Evolutionary conservation across 2,888 invertebrate genomes (phyloP), one percentile per base, ranked within the genome.

Genomic region (Coenonympha arcania): DNA sequence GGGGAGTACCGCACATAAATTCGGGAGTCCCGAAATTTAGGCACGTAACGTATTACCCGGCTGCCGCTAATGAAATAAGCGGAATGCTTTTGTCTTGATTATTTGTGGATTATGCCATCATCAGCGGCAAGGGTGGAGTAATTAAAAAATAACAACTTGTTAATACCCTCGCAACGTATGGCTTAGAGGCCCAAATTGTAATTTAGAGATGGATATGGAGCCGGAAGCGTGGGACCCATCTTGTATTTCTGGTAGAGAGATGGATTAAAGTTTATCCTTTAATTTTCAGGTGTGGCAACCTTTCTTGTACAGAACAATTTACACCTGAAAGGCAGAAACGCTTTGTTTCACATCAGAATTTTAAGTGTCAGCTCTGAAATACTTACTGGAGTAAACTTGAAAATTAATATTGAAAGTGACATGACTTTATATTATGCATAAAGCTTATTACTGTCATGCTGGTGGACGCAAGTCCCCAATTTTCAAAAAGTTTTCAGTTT

Each of bases 31-130:
- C 56, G 56, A 60, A 65, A 65, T 65, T 63, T 61, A 58, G 62
- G 59, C 67, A 61, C 66, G 65, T 59, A 61, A 60, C 66, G 57
- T 59, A 62, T 59, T 63, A 62, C 48, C 53, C 46, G 42, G 46
- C 33, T 33, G 42, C 54, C 58, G 62, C 57, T 65, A 64, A 67
- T 63, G 63, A 66, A 69, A 69, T 68, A 65, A 64, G 51, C 59
- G 54, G 60, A 61, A 66, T 65, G 59, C 60, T 54, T 50, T 56
- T 49, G 48, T 51, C 56, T 54, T 54, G 37, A 54, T 54, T 54
- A 56, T 46, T 49, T 48, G 49, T 39, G 28, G 45, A 46, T 52
- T 49, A 48, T 40, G 40, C 46, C 22, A 15, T 31, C 20, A 43
- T 39, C 9, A 24, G 4, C 22, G 4, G 15, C 13, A 39, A 39